These are phyloP conservation scores for Seriola quinqueradiata DNA, from an alignment of 2,113 vertebrate genomes.

Conservation along the genomic window DNA sequence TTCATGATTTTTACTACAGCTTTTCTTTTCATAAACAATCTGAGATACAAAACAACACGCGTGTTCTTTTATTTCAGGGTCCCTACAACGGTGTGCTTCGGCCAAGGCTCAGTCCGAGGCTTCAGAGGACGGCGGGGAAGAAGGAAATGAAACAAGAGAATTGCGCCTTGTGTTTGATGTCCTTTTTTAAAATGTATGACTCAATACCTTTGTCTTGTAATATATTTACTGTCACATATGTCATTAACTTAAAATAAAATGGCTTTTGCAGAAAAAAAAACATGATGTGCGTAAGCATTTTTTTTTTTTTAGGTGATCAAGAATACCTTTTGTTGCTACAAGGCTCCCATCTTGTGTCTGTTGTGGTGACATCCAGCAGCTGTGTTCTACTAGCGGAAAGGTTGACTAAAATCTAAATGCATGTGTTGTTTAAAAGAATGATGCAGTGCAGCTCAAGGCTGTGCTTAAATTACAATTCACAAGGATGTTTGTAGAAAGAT, in stretches of 20 bases:
- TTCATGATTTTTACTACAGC: background rate
- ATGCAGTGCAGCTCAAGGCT: background rate
- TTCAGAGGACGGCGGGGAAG: conserved; percentile 86
- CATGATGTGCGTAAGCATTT: background rate
- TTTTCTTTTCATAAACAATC: conserved; percentile 8
- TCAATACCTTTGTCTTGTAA: background rate
- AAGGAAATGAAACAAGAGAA: conserved; percentile 82
- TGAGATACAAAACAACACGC: background rate
- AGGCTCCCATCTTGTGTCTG: background rate
- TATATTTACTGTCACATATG: conserved; percentile 5
- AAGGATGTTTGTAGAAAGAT: background rate
- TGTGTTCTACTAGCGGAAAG: background rate
- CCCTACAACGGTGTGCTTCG: conserved; percentile 89
- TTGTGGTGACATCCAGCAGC: background rate
- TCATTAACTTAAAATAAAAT: conserved; percentile 43
- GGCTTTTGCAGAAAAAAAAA: background rate
- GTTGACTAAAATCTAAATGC: background rate
- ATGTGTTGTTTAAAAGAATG: background rate
- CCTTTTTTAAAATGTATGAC: conserved; percentile 7
- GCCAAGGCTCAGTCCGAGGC: conserved; percentile 88
- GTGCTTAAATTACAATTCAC: background rate
- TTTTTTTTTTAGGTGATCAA: background rate
- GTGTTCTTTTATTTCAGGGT: conserved; percentile 80
- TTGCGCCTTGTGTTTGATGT: background rate
- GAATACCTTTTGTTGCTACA: background rate